Percentiles rank a stretch among this genome's conserved stretches.
Conservation (phyloP, 2,113 vertebrate species). For the Pseudois nayaur region DNA sequence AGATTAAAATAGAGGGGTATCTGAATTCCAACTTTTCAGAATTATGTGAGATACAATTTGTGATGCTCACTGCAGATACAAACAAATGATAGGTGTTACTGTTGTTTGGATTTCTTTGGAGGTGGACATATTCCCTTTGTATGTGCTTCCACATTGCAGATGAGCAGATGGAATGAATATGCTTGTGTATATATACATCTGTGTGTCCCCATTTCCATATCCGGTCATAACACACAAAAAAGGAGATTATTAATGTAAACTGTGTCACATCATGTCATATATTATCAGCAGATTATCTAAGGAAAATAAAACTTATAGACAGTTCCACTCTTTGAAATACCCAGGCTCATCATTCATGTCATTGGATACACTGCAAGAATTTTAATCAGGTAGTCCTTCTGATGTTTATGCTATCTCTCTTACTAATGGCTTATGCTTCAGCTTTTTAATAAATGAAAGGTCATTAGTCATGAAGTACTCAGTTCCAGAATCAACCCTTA, state of each 20-base stretch:
- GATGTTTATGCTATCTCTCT: background rate
- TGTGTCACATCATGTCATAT: background rate
- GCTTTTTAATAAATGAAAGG: constrained; percentile 4
- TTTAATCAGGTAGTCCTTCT: background rate
- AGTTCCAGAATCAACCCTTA: background rate
- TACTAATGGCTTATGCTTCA: background rate
- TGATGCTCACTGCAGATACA: background rate
- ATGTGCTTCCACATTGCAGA: background rate
- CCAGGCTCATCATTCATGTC: background rate
- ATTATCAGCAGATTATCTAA: background rate
- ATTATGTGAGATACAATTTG: background rate
- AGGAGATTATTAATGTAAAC: background rate
- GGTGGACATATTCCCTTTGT: background rate
- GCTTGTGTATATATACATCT: background rate
- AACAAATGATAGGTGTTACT: background rate
- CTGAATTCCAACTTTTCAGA: background rate
- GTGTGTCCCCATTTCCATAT: background rate
- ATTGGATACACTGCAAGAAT: background rate
- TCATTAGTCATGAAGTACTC: background rate
- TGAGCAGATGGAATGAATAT: background rate
- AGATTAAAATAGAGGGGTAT: background rate
- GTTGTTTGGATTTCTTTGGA: background rate
- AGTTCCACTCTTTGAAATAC: background rate
- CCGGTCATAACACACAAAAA: background rate
- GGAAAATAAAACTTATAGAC: background rate